Percentiles rank a stretch among this genome's conserved stretches.
Evolutionary conservation across 2,797 vertebrate genomes (phyloP).

Genomic region (Knipowitschia caucasica): DNA sequence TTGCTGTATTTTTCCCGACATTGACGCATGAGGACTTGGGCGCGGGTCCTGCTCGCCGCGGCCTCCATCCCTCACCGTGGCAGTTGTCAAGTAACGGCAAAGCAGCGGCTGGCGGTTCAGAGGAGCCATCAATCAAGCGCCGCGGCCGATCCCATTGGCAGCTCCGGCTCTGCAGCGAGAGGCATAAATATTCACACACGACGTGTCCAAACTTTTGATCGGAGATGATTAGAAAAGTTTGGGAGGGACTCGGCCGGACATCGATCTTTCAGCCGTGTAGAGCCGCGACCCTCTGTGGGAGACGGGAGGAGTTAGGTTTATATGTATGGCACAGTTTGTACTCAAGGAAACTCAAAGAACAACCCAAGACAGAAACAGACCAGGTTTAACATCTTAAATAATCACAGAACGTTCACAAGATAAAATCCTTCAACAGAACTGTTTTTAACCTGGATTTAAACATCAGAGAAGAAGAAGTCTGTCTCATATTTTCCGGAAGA

Average conservation of each 20-base stretch:
- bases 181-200: constrained; percentile 9
- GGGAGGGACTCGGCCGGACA: not conserved
- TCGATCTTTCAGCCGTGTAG: too few relatives aligned
- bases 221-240: constrained; percentile 2
- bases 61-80: constrained; percentile 60
- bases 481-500: too few relatives aligned
- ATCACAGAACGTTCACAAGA: too few relatives aligned
- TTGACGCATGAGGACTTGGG: constrained; percentile 65
- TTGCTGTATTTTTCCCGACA: constrained; percentile 45
- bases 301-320: not conserved
- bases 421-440: too few relatives aligned
- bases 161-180: not conserved
- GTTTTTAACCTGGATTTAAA: too few relatives aligned
- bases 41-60: constrained; percentile 35
- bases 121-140: constrained; percentile 43
- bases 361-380: too few relatives aligned
- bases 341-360: too few relatives aligned
- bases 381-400: too few relatives aligned
- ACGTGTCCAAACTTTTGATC: constrained; percentile 14
- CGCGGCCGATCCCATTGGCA: not conserved
- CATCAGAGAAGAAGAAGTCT: too few relatives aligned
- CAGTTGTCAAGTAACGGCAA: constrained; percentile 60
- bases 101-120: constrained; percentile 20
- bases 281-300: too few relatives aligned
- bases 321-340: too few relatives aligned